A percentile compares a stretch with the other conserved stretches of the same genome.
phyloP scores from a whole-genome alignment of 2,113 vertebrate genomes.

The Apodemus sylvaticus region DNA sequence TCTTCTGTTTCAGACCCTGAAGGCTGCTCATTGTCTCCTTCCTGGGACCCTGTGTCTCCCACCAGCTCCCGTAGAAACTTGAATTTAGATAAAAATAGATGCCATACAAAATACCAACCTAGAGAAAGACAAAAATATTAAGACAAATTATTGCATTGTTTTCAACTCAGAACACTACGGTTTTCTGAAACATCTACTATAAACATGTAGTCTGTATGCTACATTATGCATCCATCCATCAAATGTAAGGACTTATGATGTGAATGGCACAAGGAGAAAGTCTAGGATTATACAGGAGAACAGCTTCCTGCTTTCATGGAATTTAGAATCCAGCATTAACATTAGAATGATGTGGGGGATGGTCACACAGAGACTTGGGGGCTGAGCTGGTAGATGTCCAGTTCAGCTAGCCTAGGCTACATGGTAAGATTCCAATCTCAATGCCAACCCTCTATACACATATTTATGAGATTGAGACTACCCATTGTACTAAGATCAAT shows the following conservation, averaged over 20 bases:
- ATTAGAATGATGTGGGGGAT: neutral
- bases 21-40: conserved; percentile 90
- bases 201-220: neutral
- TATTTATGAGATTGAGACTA: neutral
- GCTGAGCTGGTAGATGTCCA: neutral
- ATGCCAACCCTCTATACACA: neutral
- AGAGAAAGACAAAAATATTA: conserved; percentile 69
- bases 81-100: conserved; percentile 98
- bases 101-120: conserved; percentile 99
- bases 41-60: conserved; percentile 93
- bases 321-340: neutral
- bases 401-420: neutral
- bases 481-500: neutral
- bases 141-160: conserved; percentile 30
- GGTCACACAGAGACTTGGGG: neutral
- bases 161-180: neutral
- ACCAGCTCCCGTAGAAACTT: conserved; percentile 98
- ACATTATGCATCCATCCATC: neutral
- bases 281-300: neutral
- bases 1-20: conserved; percentile 89
- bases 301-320: neutral
- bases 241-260: neutral
- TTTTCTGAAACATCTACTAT: neutral
- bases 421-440: neutral
- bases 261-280: neutral